Evolutionary conservation across 35 echinoderm and acorn worm species (phyloP).

Genomic region (Strongylocentrotus purpuratus): DNA sequence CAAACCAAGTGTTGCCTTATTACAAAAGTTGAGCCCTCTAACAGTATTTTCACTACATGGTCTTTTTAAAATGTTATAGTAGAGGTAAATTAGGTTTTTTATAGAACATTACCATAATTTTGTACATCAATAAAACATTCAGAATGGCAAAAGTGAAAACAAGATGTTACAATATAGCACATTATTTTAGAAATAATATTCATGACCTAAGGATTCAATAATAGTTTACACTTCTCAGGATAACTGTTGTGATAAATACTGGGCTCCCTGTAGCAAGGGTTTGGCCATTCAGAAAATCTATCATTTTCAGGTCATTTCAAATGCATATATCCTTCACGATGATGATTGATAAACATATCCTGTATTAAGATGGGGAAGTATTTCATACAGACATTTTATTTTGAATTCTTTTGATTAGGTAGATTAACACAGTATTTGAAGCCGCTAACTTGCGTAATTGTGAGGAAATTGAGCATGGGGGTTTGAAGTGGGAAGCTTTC

Average conservation of each 20-base stretch:
- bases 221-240: neutral
- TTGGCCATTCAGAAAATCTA: neutral
- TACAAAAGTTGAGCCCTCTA: no score
- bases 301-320: neutral
- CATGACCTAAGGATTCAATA: no score
- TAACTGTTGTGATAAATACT: neutral
- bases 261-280: neutral
- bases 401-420: neutral
- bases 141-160: no score
- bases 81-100: no score
- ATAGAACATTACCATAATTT: no score
- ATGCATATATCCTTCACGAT: neutral
- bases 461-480: neutral
- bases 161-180: no score
- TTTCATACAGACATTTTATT: neutral
- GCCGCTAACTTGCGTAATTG: neutral
- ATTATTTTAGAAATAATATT: no score
- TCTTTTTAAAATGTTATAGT: no score
- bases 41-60: no score
- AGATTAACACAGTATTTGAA: neutral
- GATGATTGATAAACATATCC: neutral
- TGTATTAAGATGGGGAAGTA: conserved; percentile 6
- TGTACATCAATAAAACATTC: no score
- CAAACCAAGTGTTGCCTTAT: no score
- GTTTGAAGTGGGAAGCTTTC: neutral